Conservation (phyloP, 2,888 invertebrate genomes). For the Asteroscopus sphinx region DNA sequence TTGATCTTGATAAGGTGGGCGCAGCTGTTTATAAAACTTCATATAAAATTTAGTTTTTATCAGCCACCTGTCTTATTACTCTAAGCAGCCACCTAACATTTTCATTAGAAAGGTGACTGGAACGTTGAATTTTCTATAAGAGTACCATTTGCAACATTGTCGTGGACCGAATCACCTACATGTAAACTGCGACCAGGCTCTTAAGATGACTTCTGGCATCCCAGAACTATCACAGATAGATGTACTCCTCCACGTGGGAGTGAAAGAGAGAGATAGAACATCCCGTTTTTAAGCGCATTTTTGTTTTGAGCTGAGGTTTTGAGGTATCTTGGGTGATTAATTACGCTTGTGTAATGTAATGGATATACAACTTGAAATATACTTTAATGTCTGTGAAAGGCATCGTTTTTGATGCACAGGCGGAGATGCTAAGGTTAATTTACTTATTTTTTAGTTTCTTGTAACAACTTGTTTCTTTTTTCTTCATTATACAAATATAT, state of each 20-base stretch:
- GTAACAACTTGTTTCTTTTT: too few species aligned
- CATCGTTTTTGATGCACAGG: not conserved
- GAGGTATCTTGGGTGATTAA: conserved; percentile 28
- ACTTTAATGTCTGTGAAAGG: not conserved
- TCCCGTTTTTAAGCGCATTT: conserved; percentile 33
- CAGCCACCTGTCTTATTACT: too few species aligned
- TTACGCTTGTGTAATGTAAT: conserved; percentile 22
- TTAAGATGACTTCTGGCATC: conserved; percentile 26
- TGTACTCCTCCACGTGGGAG: conserved; percentile 1
- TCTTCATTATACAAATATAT: too few species aligned
- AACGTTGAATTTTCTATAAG: too few species aligned
- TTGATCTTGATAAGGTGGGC: too few species aligned
- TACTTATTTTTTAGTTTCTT: too few species aligned
- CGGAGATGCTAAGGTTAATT: not conserved
- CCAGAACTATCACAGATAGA: conserved; percentile 27
- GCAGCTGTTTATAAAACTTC: too few species aligned
- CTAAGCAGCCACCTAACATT: too few species aligned
- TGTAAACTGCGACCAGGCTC: conserved; percentile 12
- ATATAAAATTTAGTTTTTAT: too few species aligned
- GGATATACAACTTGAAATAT: conserved; percentile 15
- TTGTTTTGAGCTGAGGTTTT: too few species aligned
- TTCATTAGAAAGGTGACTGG: too few species aligned
- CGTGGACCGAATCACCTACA: conserved; percentile 15
- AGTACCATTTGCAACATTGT: conserved; percentile 5
- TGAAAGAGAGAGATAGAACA: conserved; percentile 8